Percentiles rank a stretch among this genome's conserved stretches.
Evolutionary conservation across 92 coral and sea anemone genomes (phyloP).

Genomic region (Epizoanthus stellaris): DNA sequence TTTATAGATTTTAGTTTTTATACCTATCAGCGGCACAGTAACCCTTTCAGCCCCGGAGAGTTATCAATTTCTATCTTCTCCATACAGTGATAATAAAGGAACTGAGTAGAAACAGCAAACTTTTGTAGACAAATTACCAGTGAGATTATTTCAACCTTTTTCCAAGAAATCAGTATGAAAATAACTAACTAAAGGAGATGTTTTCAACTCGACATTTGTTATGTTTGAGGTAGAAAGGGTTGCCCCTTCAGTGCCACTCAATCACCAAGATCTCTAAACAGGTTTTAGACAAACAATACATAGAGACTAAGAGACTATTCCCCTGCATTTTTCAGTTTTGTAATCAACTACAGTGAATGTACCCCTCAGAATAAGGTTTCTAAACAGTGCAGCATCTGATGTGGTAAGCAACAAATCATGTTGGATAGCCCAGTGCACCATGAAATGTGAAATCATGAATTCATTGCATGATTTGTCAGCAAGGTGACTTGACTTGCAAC

Average conservation of each 20-base stretch:
- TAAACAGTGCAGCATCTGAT: not conserved
- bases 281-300: not conserved
- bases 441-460: too few relatives aligned
- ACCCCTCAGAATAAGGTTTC: not conserved
- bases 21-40: not conserved
- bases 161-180: too few relatives aligned
- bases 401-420: too few relatives aligned
- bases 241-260: too few relatives aligned
- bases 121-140: not conserved
- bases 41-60: not conserved
- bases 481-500: too few relatives aligned
- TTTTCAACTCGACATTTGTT: too few relatives aligned
- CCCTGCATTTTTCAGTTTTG: not conserved
- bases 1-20: conserved; percentile 43
- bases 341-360: not conserved
- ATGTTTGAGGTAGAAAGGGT: too few relatives aligned
- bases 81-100: not conserved
- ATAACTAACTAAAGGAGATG: too few relatives aligned
- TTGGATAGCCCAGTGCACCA: too few relatives aligned
- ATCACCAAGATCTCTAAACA: not conserved
- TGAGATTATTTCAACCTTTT: too few relatives aligned
- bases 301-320: not conserved
- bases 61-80: not conserved
- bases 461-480: too few relatives aligned
- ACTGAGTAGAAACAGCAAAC: not conserved